These are phyloP conservation scores for Rhyacophila evoluta DNA, from an alignment of 2,888 invertebrate genomes.

Conservation along the genomic window DNA sequence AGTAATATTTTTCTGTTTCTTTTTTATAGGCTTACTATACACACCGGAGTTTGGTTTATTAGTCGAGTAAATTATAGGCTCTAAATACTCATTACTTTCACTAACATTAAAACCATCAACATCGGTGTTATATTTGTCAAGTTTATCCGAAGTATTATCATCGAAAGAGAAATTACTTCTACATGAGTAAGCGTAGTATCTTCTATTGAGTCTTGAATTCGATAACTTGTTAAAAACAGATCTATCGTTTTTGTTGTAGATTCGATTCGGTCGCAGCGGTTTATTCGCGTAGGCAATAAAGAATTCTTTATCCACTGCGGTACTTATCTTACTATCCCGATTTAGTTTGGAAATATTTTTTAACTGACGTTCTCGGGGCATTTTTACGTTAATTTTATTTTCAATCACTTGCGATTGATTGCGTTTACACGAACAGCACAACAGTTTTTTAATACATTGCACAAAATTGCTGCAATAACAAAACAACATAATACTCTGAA, in stretches of 20 bases:
- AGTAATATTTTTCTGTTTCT: slow-evolving; percentile 51
- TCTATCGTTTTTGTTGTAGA: background rate
- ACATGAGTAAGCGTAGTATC: slow-evolving; percentile 48
- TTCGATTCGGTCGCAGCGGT: background rate
- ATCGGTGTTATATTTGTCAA: slow-evolving; percentile 46
- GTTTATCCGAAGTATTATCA: slow-evolving; percentile 55
- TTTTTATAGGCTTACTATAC: slow-evolving; percentile 4
- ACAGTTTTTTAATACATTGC: slow-evolving; percentile 66
- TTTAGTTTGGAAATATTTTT: slow-evolving; percentile 38
- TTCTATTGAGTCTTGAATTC: slow-evolving; percentile 24
- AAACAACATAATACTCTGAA: slow-evolving; percentile 23
- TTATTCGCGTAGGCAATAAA: slow-evolving; percentile 35
- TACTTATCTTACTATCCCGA: slow-evolving; percentile 41
- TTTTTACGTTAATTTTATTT: slow-evolving; percentile 62
- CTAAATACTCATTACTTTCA: slow-evolving; percentile 28
- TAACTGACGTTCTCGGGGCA: slow-evolving; percentile 40
- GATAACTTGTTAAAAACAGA: background rate
- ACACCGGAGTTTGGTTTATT: background rate
- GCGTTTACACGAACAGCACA: slow-evolving; percentile 68
- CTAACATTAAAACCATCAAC: slow-evolving; percentile 31
- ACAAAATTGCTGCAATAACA: slow-evolving; percentile 65
- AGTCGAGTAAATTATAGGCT: slow-evolving; percentile 36
- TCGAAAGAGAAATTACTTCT: slow-evolving; percentile 62
- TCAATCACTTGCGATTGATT: slow-evolving; percentile 64
- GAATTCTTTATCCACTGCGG: slow-evolving; percentile 43